Evolutionary conservation across 2,888 invertebrate genomes (phyloP).

Genomic region (Suillia variegata): DNA sequence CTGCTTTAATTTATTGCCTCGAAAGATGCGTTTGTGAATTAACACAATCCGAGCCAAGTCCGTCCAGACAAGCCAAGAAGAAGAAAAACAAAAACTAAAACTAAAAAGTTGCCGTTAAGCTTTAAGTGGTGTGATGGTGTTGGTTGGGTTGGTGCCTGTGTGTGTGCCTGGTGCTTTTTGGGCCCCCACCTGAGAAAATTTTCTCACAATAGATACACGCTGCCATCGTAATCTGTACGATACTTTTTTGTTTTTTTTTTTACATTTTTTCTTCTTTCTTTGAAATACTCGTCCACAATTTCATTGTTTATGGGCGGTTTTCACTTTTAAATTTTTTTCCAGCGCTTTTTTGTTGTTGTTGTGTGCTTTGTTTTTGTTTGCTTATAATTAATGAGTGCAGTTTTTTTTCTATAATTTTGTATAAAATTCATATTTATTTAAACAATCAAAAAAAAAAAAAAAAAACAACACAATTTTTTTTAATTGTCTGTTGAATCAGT

Average conservation of each 20-base stretch:
- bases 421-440: neutral
- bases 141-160: no score
- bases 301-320: neutral
- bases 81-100: no score
- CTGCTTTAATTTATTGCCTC: neutral
- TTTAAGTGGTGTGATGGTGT: no score
- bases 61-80: no score
- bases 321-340: conserved; percentile 4
- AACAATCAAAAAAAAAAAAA: no score
- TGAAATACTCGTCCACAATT: neutral
- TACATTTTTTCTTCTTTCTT: no score
- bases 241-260: neutral
- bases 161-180: no score
- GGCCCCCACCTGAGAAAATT: neutral
- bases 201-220: conserved; percentile 3
- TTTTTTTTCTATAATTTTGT: conserved; percentile 6
- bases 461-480: no score
- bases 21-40: neutral
- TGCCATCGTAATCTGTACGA: neutral
- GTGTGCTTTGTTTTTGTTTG: conserved; percentile 14
- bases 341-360: conserved; percentile 18
- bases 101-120: no score
- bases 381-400: conserved; percentile 15
- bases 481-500: no score
- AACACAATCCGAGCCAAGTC: no score